Percentiles rank a stretch among this genome's conserved stretches.
These are phyloP conservation scores for Strigamia transsilvanica DNA, from an alignment of 2,888 invertebrate genomes.

Conservation along the genomic window DNA sequence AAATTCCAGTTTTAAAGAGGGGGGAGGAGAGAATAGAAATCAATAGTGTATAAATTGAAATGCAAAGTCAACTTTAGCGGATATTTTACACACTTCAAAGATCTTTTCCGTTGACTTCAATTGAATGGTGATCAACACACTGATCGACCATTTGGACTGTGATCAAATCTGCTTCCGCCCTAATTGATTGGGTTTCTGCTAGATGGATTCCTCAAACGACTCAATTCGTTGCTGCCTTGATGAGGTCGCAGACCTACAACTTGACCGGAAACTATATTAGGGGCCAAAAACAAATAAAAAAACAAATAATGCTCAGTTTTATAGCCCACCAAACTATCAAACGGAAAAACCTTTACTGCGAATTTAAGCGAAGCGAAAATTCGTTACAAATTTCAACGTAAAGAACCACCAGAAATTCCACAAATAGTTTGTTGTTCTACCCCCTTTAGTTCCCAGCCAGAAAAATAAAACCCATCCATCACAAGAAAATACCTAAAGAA, in stretches of 20 bases:
- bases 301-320: slow-evolving; percentile 35
- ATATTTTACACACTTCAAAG: neutral
- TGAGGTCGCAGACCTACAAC: slow-evolving; percentile 44
- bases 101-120: slow-evolving; percentile 29
- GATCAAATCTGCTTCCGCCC: slow-evolving; percentile 46
- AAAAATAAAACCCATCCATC: neutral
- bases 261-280: slow-evolving; percentile 38
- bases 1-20: neutral
- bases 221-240: slow-evolving; percentile 34
- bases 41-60: neutral
- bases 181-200: slow-evolving; percentile 48
- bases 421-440: neutral
- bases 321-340: neutral
- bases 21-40: neutral
- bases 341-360: neutral
- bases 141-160: slow-evolving; percentile 45
- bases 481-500: too few species aligned
- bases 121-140: slow-evolving; percentile 21
- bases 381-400: neutral
- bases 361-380: slow-evolving; percentile 18
- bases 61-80: neutral
- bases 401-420: neutral
- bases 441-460: neutral
- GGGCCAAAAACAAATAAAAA: slow-evolving; percentile 40
- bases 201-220: slow-evolving; percentile 40